Evolutionary conservation across 2,888 invertebrate species (phyloP).

Genomic region (Stenoptilia bipunctidactyla): DNA sequence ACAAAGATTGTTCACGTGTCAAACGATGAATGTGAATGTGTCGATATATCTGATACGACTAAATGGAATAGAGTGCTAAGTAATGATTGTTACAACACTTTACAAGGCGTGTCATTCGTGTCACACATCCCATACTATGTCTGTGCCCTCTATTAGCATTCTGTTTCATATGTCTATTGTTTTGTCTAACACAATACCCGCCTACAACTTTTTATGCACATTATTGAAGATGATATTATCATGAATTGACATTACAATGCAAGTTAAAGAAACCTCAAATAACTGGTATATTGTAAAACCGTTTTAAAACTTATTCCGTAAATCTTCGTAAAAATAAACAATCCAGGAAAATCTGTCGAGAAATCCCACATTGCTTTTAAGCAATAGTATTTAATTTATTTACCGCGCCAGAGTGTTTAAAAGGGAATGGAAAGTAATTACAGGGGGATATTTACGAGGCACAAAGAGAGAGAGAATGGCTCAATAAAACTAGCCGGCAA

Average conservation of each 20-base stretch:
- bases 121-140: slow-evolving; percentile 8
- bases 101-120: not conserved
- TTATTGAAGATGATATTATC: slow-evolving; percentile 38
- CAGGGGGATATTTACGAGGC: slow-evolving; percentile 55
- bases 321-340: no score
- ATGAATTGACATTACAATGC: slow-evolving; percentile 26
- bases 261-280: not conserved
- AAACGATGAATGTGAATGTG: no score
- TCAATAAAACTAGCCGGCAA: slow-evolving; percentile 61
- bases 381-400: slow-evolving; percentile 24
- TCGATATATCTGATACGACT: no score
- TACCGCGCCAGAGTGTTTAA: slow-evolving; percentile 39
- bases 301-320: no score
- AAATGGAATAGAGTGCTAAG: not conserved
- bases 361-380: not conserved
- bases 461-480: slow-evolving; percentile 51
- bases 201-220: slow-evolving; percentile 40
- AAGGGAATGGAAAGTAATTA: slow-evolving; percentile 61
- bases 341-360: slow-evolving; percentile 8
- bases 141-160: slow-evolving; percentile 41
- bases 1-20: not conserved
- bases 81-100: not conserved
- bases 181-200: slow-evolving; percentile 43
- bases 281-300: no score
- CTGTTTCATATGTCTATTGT: slow-evolving; percentile 43